Conservation (phyloP, 2,113 vertebrate genomes). For the Cavia porcellus region DNA sequence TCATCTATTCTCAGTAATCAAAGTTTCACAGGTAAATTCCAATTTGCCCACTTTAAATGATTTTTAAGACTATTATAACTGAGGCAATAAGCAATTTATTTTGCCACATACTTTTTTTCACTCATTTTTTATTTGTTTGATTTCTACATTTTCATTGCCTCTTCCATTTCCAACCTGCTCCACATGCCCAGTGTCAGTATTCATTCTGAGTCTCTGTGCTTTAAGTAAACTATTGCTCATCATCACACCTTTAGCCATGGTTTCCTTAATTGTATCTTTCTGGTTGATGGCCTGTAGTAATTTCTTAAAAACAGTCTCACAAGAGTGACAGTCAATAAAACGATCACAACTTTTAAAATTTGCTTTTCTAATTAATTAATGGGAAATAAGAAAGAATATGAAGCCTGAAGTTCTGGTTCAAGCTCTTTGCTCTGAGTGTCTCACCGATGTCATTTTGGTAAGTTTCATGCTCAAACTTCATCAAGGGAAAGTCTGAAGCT, state of each 20-base stretch:
- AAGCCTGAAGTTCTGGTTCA: neutral
- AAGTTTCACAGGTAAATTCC: neutral
- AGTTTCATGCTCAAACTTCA: neutral
- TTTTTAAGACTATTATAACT: neutral
- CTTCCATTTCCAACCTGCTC: neutral
- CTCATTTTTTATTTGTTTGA: neutral
- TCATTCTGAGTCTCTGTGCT: no score
- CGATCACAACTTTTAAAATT: neutral
- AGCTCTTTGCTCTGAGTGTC: rapidly evolving
- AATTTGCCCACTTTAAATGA: neutral
- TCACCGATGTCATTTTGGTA: neutral
- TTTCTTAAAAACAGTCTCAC: neutral
- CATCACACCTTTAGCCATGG: no score
- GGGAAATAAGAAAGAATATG: neutral
- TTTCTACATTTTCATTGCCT: neutral
- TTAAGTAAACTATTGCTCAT: neutral
- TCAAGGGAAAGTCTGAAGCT: neutral
- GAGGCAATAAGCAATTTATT: neutral
- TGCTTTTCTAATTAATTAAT: neutral
- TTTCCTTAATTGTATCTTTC: neutral
- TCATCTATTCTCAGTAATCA: neutral
- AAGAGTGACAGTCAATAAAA: neutral
- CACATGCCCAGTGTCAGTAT: neutral
- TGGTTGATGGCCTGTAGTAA: neutral
- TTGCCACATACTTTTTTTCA: neutral